Conservation (phyloP, 2,888 invertebrate species). For the Miltochrista miniata region DNA sequence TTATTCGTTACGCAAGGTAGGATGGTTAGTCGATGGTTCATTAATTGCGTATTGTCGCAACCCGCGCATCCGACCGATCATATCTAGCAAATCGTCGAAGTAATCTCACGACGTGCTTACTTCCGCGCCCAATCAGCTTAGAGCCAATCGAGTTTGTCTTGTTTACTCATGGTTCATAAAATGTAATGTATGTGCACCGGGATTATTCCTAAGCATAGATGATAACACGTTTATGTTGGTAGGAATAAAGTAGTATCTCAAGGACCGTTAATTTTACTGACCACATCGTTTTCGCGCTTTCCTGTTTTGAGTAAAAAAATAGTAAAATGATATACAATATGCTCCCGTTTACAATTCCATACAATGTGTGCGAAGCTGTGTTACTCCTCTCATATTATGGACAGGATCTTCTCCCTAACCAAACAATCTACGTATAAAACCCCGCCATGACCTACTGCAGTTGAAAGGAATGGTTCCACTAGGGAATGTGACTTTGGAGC, state of each 20-base stretch:
- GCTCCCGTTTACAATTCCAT: too few relatives aligned
- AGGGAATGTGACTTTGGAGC: too few relatives aligned
- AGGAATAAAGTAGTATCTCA: constrained; percentile 66
- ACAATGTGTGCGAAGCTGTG: too few relatives aligned
- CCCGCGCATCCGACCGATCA: constrained; percentile 51
- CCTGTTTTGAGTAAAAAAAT: too few relatives aligned
- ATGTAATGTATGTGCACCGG: constrained; percentile 15
- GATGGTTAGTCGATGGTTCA: constrained; percentile 52
- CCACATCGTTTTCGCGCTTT: constrained; percentile 9
- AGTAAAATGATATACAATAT: too few relatives aligned
- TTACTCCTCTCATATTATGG: too few relatives aligned
- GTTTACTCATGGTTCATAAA: constrained; percentile 54
- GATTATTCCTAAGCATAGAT: constrained; percentile 50
- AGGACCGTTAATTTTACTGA: constrained; percentile 65
- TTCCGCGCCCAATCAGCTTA: constrained; percentile 46
- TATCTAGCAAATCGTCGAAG: constrained; percentile 55
- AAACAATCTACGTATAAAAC: too few relatives aligned
- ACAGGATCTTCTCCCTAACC: too few relatives aligned
- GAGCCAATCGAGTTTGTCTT: constrained; percentile 37
- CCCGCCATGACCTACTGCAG: too few relatives aligned
- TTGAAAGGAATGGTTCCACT: too few relatives aligned
- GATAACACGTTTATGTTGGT: constrained; percentile 65
- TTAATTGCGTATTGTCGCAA: constrained; percentile 75
- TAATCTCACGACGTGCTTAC: constrained; percentile 59
- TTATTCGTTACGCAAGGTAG: constrained; percentile 64